Evolutionary conservation across 2,113 vertebrate genomes (phyloP).

Genomic region (Neoarius graeffei): DNA sequence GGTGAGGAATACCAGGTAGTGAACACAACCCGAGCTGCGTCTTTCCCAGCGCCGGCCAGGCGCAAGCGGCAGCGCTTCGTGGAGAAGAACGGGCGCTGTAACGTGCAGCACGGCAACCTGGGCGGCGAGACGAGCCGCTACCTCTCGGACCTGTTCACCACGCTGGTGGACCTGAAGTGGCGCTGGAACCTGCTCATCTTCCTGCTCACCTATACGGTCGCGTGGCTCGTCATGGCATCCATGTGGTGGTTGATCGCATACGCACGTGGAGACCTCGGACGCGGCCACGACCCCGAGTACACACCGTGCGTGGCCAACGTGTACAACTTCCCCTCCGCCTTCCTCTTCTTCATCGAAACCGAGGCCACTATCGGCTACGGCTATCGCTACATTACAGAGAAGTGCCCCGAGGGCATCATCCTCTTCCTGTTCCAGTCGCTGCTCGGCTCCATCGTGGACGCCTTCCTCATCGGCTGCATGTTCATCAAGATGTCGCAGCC

Average conservation of each 20-base stretch:
- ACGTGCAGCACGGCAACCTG: too few species aligned
- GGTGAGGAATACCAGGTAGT: constrained; percentile 84
- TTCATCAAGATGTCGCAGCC: constrained; percentile 93
- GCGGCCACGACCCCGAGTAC: constrained; percentile 73
- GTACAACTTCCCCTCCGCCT: constrained; percentile 63
- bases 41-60: constrained; percentile 73
- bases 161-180: constrained; percentile 89
- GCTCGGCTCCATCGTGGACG: constrained; percentile 86
- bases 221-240: constrained; percentile 87
- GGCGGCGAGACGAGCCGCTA: constrained; percentile 72
- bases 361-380: constrained; percentile 75
- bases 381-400: constrained; percentile 84
- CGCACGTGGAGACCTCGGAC: constrained; percentile 81
- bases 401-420: constrained; percentile 85
- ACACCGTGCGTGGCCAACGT: constrained; percentile 86
- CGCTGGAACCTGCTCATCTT: constrained; percentile 89
- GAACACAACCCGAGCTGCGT: constrained; percentile 64
- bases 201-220: constrained; percentile 84
- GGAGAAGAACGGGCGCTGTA: constrained; percentile 88
- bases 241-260: constrained; percentile 91
- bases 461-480: constrained; percentile 89
- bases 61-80: constrained; percentile 85
- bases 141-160: constrained; percentile 86
- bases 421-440: constrained; percentile 88
- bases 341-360: too few species aligned